A percentile compares a stretch with the other conserved stretches of the same genome.
Evolutionary conservation across 2,113 vertebrate species (phyloP).

Genomic region (Macrotis lagotis): DNA sequence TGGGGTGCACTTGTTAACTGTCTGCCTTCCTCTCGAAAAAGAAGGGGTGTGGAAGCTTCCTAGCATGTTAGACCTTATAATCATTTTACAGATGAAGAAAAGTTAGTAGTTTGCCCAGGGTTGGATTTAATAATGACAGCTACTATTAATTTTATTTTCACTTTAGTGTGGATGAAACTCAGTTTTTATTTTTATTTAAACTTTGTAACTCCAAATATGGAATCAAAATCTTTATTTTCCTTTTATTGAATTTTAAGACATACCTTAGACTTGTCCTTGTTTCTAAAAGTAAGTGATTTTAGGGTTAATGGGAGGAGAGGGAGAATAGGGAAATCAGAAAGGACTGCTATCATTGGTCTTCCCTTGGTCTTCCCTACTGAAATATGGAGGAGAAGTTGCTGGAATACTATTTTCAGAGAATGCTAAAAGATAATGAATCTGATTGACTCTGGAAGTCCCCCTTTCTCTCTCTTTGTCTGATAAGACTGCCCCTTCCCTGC

Average conservation of each 20-base stretch:
- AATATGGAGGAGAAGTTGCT: not conserved
- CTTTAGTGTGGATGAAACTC: not conserved
- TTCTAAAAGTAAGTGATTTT: not conserved
- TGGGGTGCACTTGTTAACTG: not conserved
- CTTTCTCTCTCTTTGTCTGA: not conserved
- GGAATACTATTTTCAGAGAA: not conserved
- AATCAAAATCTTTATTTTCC: not conserved
- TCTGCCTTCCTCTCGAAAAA: not conserved
- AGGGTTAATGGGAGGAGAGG: not conserved
- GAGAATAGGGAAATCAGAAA: not conserved
- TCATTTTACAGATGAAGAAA: not conserved
- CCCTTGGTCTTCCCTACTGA: not conserved
- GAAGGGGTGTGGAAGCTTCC: not conserved
- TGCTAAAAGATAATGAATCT: not conserved
- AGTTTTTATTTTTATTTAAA: not conserved
- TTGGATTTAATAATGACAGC: not conserved
- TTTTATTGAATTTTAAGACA: not conserved
- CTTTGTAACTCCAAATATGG: not conserved
- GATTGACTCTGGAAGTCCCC: not conserved
- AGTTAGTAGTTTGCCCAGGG: not conserved
- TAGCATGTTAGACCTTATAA: not conserved
- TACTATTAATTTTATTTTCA: too few relatives aligned
- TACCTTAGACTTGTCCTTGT: not conserved
- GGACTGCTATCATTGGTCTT: not conserved
- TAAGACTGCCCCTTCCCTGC: not conserved